Conservation (phyloP, 1,140 invertebrate species). For the Pseudomyrmex sp. region DNA sequence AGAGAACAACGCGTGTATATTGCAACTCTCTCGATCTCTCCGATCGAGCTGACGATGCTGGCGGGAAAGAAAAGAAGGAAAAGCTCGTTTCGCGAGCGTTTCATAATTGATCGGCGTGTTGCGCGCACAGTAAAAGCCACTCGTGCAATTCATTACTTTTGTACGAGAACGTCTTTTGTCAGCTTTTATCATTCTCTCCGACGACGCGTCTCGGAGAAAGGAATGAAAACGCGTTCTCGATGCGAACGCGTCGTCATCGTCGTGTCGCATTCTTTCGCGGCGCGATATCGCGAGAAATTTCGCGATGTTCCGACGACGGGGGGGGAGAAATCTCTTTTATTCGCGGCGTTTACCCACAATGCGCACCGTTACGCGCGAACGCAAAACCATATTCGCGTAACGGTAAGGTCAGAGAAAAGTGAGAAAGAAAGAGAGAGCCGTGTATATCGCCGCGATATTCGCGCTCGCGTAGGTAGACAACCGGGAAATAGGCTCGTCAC, state of each 20-base stretch:
- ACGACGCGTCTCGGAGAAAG: neutral
- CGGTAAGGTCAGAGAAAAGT: slow-evolving; percentile 63
- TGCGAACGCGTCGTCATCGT: neutral
- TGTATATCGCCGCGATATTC: neutral
- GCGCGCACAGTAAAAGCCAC: no score
- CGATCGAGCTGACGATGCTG: neutral
- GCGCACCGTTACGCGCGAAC: slow-evolving; percentile 61
- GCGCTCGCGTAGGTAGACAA: slow-evolving; percentile 2
- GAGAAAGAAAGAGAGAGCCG: slow-evolving; percentile 26
- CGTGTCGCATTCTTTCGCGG: slow-evolving; percentile 11
- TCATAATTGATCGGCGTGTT: no score
- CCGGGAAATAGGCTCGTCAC: slow-evolving; percentile 25
- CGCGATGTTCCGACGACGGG: neutral
- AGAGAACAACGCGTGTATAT: neutral
- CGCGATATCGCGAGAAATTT: neutral
- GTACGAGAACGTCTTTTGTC: neutral
- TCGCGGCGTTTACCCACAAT: slow-evolving; percentile 45
- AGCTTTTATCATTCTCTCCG: neutral
- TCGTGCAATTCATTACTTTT: no score
- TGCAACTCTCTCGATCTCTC: neutral
- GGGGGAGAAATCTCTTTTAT: slow-evolving; percentile 20
- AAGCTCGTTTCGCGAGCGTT: neutral
- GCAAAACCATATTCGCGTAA: slow-evolving; percentile 65
- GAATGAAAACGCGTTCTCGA: neutral
- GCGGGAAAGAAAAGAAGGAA: neutral